Conservation (phyloP, 2,888 invertebrate genomes). For the Eurois occulta region DNA sequence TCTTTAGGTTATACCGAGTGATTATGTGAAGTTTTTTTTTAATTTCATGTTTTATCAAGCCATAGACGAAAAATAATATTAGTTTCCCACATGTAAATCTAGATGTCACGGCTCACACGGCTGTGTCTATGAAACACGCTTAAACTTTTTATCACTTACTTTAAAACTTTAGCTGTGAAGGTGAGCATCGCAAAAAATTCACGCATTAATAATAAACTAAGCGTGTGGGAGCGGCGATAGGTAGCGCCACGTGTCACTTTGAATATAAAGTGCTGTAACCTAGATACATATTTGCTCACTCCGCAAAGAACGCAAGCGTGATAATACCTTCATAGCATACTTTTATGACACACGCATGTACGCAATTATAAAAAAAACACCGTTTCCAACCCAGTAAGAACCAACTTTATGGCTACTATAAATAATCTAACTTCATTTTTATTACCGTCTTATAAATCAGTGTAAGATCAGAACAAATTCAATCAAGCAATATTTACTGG, state of each 20-base stretch:
- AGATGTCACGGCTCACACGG: conserved; percentile 6
- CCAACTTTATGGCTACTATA: conserved; percentile 36
- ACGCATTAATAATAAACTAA: conserved; percentile 67
- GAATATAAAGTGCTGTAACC: conserved; percentile 64
- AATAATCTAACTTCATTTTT: conserved; percentile 34
- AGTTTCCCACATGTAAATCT: conserved; percentile 1
- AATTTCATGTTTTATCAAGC: neutral
- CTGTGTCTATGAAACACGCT: conserved; percentile 18
- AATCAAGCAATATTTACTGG: conserved; percentile 73
- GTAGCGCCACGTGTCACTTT: conserved; percentile 64
- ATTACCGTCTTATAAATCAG: conserved; percentile 41
- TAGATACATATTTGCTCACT: conserved; percentile 63
- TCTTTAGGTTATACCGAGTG: neutral
- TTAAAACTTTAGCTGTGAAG: conserved; percentile 46
- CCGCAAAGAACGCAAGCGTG: conserved; percentile 61
- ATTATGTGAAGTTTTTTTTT: conserved; percentile 1
- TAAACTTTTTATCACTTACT: conserved; percentile 49
- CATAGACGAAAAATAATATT: neutral
- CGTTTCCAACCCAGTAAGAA: conserved; percentile 14
- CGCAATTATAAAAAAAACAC: conserved; percentile 42
- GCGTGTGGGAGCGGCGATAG: conserved; percentile 60
- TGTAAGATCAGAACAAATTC: conserved; percentile 62
- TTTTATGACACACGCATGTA: conserved; percentile 52
- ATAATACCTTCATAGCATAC: conserved; percentile 57
- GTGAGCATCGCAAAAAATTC: conserved; percentile 59